Conservation (phyloP, 2,888 invertebrate genomes). For the Cremastobaeus sp. region DNA sequence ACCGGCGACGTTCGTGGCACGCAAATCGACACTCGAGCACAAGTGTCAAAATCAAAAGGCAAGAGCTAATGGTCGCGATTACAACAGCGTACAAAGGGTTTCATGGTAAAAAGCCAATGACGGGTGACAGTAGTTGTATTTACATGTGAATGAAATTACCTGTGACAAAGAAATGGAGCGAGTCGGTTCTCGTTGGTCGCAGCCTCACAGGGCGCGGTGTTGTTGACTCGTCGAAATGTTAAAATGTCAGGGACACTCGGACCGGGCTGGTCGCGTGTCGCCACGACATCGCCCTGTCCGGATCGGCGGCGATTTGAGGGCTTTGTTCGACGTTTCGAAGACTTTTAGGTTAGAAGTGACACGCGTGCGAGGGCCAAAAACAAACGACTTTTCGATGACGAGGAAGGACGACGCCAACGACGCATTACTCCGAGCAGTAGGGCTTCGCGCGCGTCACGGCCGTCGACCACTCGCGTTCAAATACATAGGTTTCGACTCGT, state of each 20-base stretch:
- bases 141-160: too few relatives aligned
- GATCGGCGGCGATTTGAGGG: not conserved
- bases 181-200: too few relatives aligned
- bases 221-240: conserved; percentile 1
- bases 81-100: too few relatives aligned
- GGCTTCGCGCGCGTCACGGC: conserved; percentile 9
- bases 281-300: conserved; percentile 29
- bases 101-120: too few relatives aligned
- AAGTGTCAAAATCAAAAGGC: too few relatives aligned
- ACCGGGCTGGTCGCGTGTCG: conserved; percentile 9
- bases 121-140: too few relatives aligned
- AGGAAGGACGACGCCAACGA: conserved; percentile 41
- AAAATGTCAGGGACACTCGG: conserved; percentile 7
- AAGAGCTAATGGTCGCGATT: too few relatives aligned
- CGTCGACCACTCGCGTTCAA: conserved; percentile 22
- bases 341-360: conserved; percentile 68
- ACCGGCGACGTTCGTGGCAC: too few relatives aligned
- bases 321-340: not conserved
- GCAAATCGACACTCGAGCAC: too few relatives aligned
- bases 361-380: conserved; percentile 61
- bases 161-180: too few relatives aligned
- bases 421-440: conserved; percentile 30
- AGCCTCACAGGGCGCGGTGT: not conserved
- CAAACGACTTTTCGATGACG: conserved; percentile 41
- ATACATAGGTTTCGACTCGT: conserved; percentile 53